Conservation (phyloP, 2,113 vertebrate species). For the Pseudopipra pipra region DNA sequence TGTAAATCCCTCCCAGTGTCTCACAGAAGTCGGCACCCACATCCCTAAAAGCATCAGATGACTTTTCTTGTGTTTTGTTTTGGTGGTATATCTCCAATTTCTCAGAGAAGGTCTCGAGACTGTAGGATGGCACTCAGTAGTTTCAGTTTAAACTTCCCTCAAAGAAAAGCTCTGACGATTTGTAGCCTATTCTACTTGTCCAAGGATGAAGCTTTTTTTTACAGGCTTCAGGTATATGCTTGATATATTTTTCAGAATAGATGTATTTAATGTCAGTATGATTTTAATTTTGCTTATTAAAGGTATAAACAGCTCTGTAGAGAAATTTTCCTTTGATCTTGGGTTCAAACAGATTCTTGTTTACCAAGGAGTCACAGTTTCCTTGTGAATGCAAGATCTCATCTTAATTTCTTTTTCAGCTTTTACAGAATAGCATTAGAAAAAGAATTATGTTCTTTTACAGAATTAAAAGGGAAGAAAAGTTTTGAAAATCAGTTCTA, state of each 20-base stretch:
- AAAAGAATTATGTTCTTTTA: neutral
- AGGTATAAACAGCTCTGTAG: neutral
- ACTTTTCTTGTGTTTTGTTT: neutral
- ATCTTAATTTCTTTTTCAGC: neutral
- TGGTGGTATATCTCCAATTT: neutral
- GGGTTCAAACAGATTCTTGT: neutral
- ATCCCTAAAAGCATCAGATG: neutral
- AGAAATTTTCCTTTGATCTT: neutral
- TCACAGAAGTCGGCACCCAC: neutral
- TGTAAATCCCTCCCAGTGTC: neutral
- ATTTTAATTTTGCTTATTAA: neutral
- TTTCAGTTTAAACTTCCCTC: neutral
- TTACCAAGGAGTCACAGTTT: neutral
- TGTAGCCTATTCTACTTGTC: neutral
- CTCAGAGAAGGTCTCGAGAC: neutral
- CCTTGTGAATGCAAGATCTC: neutral
- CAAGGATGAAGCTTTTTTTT: neutral
- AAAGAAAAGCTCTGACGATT: neutral
- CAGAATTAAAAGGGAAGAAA: neutral
- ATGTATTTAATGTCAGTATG: neutral
- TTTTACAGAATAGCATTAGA: neutral
- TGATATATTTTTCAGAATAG: neutral
- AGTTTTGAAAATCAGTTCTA: neutral
- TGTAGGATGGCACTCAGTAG: neutral
- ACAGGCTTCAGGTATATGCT: neutral